These are phyloP conservation scores for Promerops cafer DNA, from an alignment of 2,113 vertebrate species.

Conservation along the genomic window DNA sequence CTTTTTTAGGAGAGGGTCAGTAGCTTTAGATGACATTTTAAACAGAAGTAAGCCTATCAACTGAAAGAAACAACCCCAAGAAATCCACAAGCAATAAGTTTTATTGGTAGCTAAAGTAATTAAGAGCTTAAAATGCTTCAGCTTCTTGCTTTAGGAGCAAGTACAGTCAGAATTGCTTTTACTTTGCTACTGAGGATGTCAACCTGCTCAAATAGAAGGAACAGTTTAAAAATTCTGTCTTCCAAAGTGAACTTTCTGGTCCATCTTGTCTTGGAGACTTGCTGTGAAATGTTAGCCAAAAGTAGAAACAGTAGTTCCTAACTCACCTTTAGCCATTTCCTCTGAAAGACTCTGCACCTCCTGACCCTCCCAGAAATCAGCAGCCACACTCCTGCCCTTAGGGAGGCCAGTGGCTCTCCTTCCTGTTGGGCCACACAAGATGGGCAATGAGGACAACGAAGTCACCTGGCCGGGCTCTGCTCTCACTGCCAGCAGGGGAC, in stretches of 20 bases:
- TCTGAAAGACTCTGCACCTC: not conserved
- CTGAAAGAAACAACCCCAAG: constrained; percentile 20
- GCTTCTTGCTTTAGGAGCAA: not conserved
- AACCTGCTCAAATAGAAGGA: not conserved
- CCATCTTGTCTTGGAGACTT: not conserved
- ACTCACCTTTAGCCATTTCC: not conserved
- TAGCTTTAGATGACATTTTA: constrained; percentile 5
- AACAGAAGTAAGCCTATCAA: constrained; percentile 3
- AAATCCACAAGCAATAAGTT: not conserved
- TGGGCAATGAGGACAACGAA: fast-evolving
- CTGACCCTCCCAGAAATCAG: not conserved
- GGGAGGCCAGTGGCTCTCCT: not conserved
- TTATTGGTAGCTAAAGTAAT: constrained; percentile 22
- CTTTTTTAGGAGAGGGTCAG: not conserved
- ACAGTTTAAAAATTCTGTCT: not conserved
- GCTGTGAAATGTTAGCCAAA: not conserved
- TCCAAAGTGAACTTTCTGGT: not conserved
- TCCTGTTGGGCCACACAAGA: not conserved
- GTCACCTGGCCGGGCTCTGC: not conserved
- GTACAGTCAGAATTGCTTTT: not conserved
- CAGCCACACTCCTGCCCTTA: not conserved
- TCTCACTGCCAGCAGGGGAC: not conserved
- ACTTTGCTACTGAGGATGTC: not conserved
- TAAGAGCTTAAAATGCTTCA: not conserved
- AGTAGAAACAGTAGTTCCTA: not conserved